Percentiles rank a stretch among this genome's conserved stretches.
Evolutionary conservation across 2,797 vertebrate genomes (phyloP).

Genomic region (Acipenser oxyrinchus): DNA sequence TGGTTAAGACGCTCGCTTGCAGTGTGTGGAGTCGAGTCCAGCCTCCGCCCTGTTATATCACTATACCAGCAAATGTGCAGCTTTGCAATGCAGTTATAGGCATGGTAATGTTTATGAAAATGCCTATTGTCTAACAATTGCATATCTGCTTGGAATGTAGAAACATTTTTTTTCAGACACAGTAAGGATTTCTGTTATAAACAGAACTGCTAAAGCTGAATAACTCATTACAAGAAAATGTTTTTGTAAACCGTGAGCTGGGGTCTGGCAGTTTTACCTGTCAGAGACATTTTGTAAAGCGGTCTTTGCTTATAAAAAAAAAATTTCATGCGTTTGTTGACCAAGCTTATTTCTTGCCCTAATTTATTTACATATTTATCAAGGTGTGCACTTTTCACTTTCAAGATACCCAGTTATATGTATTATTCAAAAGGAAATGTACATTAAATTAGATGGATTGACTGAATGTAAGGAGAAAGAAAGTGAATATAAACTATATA

Average conservation of each 20-base stretch:
- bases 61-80: too few species aligned
- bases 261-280: constrained; percentile 20
- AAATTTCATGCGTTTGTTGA: constrained; percentile 29
- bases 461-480: not conserved
- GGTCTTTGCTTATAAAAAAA: constrained; percentile 11
- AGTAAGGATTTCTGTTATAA: constrained; percentile 5
- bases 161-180: not conserved
- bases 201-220: constrained; percentile 6
- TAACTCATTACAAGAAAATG: constrained; percentile 24
- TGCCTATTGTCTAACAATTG: too few species aligned
- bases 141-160: too few species aligned
- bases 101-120: too few species aligned
- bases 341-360: constrained; percentile 40
- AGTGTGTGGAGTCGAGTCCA: too few species aligned
- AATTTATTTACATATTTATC: constrained; percentile 51
- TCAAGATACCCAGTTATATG: constrained; percentile 37
- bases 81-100: too few species aligned
- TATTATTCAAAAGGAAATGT: constrained; percentile 42
- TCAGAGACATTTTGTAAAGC: constrained; percentile 17
- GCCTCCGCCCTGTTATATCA: too few species aligned
- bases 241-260: constrained; percentile 13
- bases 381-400: constrained; percentile 27
- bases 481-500: too few species aligned
- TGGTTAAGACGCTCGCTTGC: too few species aligned
- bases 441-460: constrained; percentile 28